Base-by-base conservation (phyloP, 2,888 invertebrate genomes). In the Brachypalpus laphriformis region DNA sequence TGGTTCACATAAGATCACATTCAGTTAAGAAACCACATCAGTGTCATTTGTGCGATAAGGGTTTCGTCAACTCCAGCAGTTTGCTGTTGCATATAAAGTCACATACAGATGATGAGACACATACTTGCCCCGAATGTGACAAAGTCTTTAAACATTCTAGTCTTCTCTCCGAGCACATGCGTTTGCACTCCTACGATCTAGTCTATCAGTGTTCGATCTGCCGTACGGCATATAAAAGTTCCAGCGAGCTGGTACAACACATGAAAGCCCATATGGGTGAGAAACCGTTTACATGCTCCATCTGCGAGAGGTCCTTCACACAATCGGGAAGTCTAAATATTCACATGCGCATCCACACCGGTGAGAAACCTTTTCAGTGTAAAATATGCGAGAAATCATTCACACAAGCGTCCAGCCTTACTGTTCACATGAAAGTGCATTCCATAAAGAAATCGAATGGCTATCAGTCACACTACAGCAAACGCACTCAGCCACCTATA, bases 201-300 rank as follows among this genome's bases (percentile, higher is more conserved):
- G 89, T 92, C 5, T 91, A 91, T 87, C 91, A 92, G 87, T 91
- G 91, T 71, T 90, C 91, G 34, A 91, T 92, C 82, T 92, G 92
- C 63, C 89, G 90, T 2, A 88, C 88, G 54, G 90, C 91, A 6
- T 92, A 91, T 86, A 89, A 91, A 22, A 90, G 90, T 86, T 91
- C 92, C 20, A 91, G 91, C n/a, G 91, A 92, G 87, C 86, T 92
- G 63, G 92, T 92, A 42, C 92, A 92, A 83, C 92, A 92, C 83
- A 92, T 92, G 91, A 92, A 92, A 76, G 90, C 90, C 18, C 92
- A 92, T 70, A 91, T 92, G 88, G 92, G 92, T 9, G 92, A 92
- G 80, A 92, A 92, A 71, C 92, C 92, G 0, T 92, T 92, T 66
- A 91, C 91, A 51, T 92, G 92, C 77, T 91, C 91, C 20, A 88